Percentiles rank a stretch among this genome's conserved stretches.
Evolutionary conservation across 1,140 invertebrate species (phyloP).

Genomic region (Ostrea denselamellosa): DNA sequence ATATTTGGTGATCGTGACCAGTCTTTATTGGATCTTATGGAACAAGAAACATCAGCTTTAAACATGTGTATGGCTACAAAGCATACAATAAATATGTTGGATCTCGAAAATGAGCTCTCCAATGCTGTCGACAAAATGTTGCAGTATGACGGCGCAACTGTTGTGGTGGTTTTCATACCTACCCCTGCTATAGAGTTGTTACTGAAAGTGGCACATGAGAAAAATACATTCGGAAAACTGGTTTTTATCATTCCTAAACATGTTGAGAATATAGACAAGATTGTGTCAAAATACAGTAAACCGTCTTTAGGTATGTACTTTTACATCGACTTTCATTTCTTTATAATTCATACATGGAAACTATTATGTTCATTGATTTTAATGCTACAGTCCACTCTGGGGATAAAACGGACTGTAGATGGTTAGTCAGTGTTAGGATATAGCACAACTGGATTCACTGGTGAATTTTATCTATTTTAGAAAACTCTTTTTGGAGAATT

Average conservation of each 20-base stretch:
- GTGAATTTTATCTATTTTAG: background rate
- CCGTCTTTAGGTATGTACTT: background rate
- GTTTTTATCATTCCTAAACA: slow-evolving; percentile 41
- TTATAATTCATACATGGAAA: too few species aligned
- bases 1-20: background rate
- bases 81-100: background rate
- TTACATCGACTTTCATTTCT: background rate
- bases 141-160: slow-evolving; percentile 35
- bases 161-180: slow-evolving; percentile 26
- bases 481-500: background rate
- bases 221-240: slow-evolving; percentile 8
- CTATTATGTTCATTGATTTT: too few species aligned
- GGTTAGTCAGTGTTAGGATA: too few species aligned
- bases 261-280: slow-evolving; percentile 11
- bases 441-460: too few species aligned
- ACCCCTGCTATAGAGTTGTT: background rate
- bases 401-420: too few species aligned
- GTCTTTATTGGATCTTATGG: background rate
- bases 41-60: background rate
- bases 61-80: slow-evolving; percentile 8
- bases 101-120: background rate
- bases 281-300: slow-evolving; percentile 15
- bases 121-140: slow-evolving; percentile 27
- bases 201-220: background rate
- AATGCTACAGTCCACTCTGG: too few species aligned